Conservation (phyloP, 2,797 vertebrate species). For the Prionace glauca region DNA sequence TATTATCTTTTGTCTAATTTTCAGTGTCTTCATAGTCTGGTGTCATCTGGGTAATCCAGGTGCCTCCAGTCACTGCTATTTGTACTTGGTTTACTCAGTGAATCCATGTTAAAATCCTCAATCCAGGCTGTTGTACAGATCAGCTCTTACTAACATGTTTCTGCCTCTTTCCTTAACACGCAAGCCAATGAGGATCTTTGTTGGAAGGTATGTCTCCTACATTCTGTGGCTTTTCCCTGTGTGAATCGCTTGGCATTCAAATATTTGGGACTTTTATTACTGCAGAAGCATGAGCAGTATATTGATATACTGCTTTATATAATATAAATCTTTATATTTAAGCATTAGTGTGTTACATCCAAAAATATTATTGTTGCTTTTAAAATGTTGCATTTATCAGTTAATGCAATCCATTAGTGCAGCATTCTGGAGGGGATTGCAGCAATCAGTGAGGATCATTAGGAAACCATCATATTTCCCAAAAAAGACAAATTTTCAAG, state of each 20-base stretch:
- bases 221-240: background rate
- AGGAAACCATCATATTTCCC: background rate
- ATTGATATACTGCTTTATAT: too few relatives aligned
- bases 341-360: background rate
- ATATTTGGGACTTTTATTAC: background rate
- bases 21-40: background rate
- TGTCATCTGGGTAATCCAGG: background rate
- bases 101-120: background rate
- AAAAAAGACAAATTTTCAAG: background rate
- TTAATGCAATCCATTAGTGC: background rate
- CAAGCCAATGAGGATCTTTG: constrained; percentile 87
- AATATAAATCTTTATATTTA: background rate
- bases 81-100: background rate
- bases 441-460: background rate
- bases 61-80: background rate
- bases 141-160: constrained; percentile 72
- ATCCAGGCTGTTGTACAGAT: background rate
- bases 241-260: constrained; percentile 5
- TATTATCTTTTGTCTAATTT: background rate
- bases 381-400: background rate
- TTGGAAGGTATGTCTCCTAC: constrained; percentile 78
- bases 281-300: background rate
- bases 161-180: constrained; percentile 69
- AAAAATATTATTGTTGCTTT: background rate
- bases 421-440: background rate